These are phyloP conservation scores for Chionomys nivalis DNA, from an alignment of 2,113 vertebrate species.

Conservation along the genomic window DNA sequence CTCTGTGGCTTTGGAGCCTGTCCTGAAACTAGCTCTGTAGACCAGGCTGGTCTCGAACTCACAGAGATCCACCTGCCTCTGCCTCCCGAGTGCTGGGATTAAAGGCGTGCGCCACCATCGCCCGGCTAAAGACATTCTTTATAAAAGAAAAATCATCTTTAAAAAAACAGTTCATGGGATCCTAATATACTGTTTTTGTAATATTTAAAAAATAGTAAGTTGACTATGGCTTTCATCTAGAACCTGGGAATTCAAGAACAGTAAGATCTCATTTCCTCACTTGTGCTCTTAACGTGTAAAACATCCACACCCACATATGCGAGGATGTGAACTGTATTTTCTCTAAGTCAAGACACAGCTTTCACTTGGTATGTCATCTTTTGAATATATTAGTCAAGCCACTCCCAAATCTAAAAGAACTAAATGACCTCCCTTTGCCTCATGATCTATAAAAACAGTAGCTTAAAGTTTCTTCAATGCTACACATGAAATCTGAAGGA, in stretches of 20 bases:
- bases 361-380: not conserved
- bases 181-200: not conserved
- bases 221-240: not conserved
- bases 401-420: not conserved
- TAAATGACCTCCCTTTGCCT: not conserved
- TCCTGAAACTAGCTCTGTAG: no score
- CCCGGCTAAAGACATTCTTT: not conserved
- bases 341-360: not conserved
- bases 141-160: conserved; percentile 32
- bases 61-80: no score
- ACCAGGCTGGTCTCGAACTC: no score
- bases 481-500: not conserved
- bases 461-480: not conserved
- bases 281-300: not conserved
- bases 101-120: no score
- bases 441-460: not conserved
- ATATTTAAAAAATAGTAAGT: not conserved
- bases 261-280: conserved; percentile 26
- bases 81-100: no score
- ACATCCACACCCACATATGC: not conserved
- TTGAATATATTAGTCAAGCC: not conserved
- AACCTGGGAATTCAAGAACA: not conserved
- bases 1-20: no score
- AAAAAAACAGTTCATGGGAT: not conserved
- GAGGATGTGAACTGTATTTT: not conserved